A percentile compares a stretch with the other conserved stretches of the same genome.
phyloP scores from a whole-genome alignment of 2,113 vertebrate genomes.

The Sylvietta virens region DNA sequence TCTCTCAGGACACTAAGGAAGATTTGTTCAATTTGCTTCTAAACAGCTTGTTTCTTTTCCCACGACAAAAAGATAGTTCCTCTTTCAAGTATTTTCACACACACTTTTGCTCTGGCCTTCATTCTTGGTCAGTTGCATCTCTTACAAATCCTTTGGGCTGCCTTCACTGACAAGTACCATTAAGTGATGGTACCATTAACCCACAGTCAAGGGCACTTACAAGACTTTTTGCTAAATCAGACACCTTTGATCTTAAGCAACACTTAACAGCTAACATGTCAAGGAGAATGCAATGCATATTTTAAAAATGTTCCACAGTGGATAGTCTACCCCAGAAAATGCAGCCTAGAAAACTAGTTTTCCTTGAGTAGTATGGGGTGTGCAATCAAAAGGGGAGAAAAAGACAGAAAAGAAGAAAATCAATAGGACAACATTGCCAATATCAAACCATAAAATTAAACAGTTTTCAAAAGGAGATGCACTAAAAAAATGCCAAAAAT shows the following conservation, averaged over 20 bases:
- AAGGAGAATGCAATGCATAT: not conserved
- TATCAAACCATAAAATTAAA: not conserved
- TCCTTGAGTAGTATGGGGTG: not conserved
- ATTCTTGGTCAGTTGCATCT: not conserved
- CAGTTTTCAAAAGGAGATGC: not conserved
- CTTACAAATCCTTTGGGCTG: not conserved
- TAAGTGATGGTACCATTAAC: constrained; percentile 29
- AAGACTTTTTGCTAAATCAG: constrained; percentile 13
- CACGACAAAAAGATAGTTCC: not conserved
- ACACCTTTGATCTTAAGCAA: constrained; percentile 32
- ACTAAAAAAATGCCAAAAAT: not conserved
- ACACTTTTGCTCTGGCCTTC: constrained; percentile 1
- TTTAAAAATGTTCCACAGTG: not conserved
- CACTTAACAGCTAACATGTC: not conserved
- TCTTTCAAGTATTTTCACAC: not conserved
- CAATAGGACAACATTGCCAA: not conserved
- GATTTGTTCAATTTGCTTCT: not conserved
- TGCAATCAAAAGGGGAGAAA: not conserved
- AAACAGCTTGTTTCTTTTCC: not conserved
- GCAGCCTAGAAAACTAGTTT: not conserved
- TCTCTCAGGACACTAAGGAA: not conserved
- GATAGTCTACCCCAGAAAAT: not conserved
- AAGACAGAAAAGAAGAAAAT: not conserved
- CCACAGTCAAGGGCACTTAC: constrained; percentile 20
- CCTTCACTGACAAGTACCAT: constrained; percentile 3